phyloP scores from a whole-genome alignment of 2,888 invertebrate genomes.

The Synergus gifuensis region DNA sequence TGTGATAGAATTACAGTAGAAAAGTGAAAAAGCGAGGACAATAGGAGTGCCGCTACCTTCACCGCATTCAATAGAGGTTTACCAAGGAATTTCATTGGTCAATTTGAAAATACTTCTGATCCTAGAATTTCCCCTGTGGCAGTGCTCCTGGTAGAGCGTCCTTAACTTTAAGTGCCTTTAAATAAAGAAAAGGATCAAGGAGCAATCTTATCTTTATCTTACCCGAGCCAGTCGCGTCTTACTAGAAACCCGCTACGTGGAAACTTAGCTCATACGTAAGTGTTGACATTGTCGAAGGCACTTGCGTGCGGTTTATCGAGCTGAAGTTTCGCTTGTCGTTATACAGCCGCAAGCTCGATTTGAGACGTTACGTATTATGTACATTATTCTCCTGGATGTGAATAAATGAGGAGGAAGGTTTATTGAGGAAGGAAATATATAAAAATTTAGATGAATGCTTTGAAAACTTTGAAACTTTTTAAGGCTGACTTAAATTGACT shows the following conservation, averaged over 20 bases:
- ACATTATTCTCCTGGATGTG: not conserved
- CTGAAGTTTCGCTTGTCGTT: conserved; percentile 28
- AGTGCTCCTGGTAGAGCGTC: not conserved
- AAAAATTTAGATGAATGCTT: not conserved
- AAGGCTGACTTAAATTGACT: too few relatives aligned
- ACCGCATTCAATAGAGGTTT: conserved; percentile 20
- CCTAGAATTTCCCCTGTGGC: conserved; percentile 39
- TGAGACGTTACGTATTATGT: conserved; percentile 1
- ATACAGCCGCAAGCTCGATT: conserved; percentile 16
- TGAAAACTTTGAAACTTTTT: too few relatives aligned
- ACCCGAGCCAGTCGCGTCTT: conserved; percentile 23
- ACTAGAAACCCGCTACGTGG: conserved; percentile 7
- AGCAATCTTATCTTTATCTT: conserved; percentile 32
- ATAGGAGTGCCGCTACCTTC: not conserved
- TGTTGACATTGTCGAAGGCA: conserved; percentile 33
- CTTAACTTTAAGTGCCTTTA: conserved; percentile 54
- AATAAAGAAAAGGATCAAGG: conserved; percentile 62
- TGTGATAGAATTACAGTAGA: conserved; percentile 26
- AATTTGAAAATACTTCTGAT: conserved; percentile 39
- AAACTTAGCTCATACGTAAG: conserved; percentile 32
- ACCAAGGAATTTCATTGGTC: conserved; percentile 40
- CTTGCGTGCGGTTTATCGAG: conserved; percentile 39
- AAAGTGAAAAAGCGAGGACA: not conserved
- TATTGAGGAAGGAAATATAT: not conserved
- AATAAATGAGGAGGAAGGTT: not conserved